These are phyloP conservation scores for Agrochola circellaris DNA, from an alignment of 2,888 invertebrate genomes.

Conservation along the genomic window DNA sequence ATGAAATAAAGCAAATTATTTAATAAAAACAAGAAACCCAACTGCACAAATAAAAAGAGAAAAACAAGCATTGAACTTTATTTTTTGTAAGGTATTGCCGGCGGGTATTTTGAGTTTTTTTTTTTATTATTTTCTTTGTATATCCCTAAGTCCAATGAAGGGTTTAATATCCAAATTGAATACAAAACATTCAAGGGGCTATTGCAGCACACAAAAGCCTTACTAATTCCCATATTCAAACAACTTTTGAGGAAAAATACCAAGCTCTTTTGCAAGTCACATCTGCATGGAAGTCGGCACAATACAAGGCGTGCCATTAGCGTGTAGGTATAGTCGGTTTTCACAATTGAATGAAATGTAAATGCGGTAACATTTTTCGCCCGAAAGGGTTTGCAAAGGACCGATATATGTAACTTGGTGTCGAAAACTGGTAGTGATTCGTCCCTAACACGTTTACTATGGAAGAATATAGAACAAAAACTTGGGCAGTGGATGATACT, in stretches of 20 bases:
- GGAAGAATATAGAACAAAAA: too few species aligned
- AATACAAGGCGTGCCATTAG: conserved; percentile 28
- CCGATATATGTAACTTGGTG: conserved; percentile 26
- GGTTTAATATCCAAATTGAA: background rate
- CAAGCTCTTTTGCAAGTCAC: conserved; percentile 26
- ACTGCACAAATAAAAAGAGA: too few species aligned
- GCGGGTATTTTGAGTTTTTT: too few species aligned
- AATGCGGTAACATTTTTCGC: conserved; percentile 14
- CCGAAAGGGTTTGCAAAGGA: conserved; percentile 13
- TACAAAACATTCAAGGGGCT: background rate
- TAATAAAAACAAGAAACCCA: too few species aligned
- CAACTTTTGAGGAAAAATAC: background rate
- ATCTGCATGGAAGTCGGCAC: conserved; percentile 25
- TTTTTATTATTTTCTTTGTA: background rate
- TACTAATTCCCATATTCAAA: background rate
- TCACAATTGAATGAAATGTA: conserved; percentile 45
- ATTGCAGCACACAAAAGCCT: background rate
- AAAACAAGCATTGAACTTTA: too few species aligned
- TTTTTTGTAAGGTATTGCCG: too few species aligned
- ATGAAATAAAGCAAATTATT: too few species aligned
- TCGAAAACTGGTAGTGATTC: background rate
- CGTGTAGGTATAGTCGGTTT: conserved; percentile 13
- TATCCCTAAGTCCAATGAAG: background rate
- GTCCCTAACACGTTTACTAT: background rate
- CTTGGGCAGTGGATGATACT: too few species aligned